Percentiles rank a stretch among this genome's conserved stretches.
Conservation (phyloP, 1,140 invertebrate genomes). For the Aradophagus sp. region DNA sequence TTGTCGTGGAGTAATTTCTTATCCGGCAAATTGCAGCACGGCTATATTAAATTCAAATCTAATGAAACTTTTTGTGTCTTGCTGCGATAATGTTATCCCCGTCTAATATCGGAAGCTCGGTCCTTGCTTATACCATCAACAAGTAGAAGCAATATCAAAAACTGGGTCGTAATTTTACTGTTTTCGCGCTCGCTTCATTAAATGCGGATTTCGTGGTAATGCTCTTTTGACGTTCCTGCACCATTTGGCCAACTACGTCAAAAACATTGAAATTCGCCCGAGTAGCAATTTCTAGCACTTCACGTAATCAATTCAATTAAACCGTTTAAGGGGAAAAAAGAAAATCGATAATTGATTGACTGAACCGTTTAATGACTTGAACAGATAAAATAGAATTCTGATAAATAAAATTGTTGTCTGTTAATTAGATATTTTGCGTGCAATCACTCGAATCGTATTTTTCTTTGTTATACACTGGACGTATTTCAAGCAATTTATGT, state of each 20-base stretch:
- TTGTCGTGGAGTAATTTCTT: background rate
- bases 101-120: constrained; percentile 23
- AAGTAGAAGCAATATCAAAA: constrained; percentile 41
- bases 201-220: constrained; percentile 37
- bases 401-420: no score
- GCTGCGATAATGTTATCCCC: constrained; percentile 10
- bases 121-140: constrained; percentile 25
- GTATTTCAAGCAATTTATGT: no score
- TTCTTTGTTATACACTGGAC: no score
- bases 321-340: no score
- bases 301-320: no score
- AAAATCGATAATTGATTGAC: background rate
- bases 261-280: constrained; percentile 14
- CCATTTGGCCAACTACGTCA: constrained; percentile 1
- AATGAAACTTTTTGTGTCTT: constrained; percentile 10
- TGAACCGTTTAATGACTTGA: background rate
- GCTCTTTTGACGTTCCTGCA: constrained; percentile 6
- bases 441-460: no score
- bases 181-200: constrained; percentile 43
- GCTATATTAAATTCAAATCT: constrained; percentile 34
- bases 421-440: no score
- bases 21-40: constrained; percentile 2
- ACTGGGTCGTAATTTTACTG: constrained; percentile 39
- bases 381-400: no score
- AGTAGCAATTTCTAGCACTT: constrained; percentile 1